A percentile compares a stretch with the other conserved stretches of the same genome.
These are phyloP conservation scores for Odocoileus virginianus DNA, from an alignment of 2,113 vertebrate genomes.

Conservation along the genomic window DNA sequence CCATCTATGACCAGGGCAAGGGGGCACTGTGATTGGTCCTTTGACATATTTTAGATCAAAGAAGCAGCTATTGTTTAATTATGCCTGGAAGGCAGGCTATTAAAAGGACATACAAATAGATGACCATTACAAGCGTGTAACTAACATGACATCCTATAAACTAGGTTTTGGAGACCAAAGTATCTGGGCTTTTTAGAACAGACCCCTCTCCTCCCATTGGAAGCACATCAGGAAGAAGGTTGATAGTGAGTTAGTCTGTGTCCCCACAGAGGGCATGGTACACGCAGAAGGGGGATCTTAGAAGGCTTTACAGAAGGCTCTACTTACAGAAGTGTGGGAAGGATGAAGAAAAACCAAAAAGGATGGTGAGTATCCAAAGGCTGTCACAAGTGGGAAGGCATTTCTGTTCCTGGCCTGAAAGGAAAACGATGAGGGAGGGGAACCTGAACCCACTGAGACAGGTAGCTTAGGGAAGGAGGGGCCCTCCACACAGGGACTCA, in stretches of 20 bases:
- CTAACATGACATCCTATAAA: background rate
- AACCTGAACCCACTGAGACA: background rate
- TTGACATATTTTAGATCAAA: background rate
- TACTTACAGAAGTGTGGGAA: background rate
- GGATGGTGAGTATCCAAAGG: background rate
- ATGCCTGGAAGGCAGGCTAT: background rate
- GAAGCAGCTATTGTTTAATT: background rate
- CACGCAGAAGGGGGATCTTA: background rate
- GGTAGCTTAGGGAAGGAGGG: background rate
- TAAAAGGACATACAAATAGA: background rate
- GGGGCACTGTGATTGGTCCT: background rate
- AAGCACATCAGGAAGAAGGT: background rate
- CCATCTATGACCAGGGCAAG: background rate
- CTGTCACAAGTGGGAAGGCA: background rate
- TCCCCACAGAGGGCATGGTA: background rate
- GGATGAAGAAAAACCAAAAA: background rate
- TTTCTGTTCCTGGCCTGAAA: background rate
- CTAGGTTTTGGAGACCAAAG: background rate
- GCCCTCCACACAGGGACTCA: background rate
- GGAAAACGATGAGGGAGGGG: background rate
- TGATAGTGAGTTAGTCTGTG: background rate
- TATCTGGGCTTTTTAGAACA: background rate
- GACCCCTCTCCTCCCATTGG: background rate
- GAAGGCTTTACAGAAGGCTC: background rate
- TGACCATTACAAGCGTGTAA: background rate